A percentile compares a stretch with the other conserved stretches of the same genome.
Evolutionary conservation across 1,140 invertebrate species (phyloP).

Genomic region (Aphelenchoides fujianensis): DNA sequence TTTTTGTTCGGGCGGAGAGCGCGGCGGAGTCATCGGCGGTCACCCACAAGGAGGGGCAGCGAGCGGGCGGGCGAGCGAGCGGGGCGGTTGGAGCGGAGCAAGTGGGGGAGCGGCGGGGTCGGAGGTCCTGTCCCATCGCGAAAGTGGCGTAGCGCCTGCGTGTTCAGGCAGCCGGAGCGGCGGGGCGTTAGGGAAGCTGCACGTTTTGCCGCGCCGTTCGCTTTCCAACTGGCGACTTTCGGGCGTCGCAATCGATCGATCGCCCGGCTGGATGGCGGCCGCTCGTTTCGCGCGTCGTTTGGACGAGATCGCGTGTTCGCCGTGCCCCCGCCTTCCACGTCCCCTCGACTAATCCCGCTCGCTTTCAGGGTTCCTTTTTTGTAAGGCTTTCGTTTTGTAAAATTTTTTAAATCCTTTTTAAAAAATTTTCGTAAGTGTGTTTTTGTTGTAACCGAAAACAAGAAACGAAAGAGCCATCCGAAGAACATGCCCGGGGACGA

Average conservation of each 20-base stretch:
- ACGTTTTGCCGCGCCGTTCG: neutral
- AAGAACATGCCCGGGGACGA: constrained; percentile 4
- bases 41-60: no score
- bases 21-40: no score
- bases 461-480: neutral
- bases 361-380: constrained; percentile 26
- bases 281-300: neutral
- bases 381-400: constrained; percentile 16
- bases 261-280: neutral
- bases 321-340: neutral
- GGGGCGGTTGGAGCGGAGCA: no score
- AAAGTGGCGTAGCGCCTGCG: no score
- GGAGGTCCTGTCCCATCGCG: no score
- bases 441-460: no score
- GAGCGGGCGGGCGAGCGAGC: no score
- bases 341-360: neutral
- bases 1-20: no score
- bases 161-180: no score
- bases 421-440: constrained; percentile 20
- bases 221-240: neutral
- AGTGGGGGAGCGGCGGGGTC: no score
- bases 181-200: no score
- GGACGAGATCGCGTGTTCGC: neutral
- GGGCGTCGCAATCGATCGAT: neutral
- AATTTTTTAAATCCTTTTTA: constrained; percentile 23